phyloP scores from a whole-genome alignment of 2,797 vertebrate genomes.

The Phataginus tetradactyla region DNA sequence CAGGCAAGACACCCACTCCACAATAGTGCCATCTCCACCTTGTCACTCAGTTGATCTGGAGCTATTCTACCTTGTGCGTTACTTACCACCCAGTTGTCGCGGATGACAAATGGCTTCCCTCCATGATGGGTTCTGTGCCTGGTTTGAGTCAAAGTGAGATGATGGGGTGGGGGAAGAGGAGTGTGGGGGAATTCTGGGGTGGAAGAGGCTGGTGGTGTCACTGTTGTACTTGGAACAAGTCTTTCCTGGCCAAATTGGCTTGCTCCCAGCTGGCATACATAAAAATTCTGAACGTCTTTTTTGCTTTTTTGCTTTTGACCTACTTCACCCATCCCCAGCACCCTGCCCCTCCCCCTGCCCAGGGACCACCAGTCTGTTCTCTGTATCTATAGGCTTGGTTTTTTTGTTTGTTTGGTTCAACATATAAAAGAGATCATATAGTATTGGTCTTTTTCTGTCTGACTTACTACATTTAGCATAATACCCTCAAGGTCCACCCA shows the following conservation, averaged over 20 bases:
- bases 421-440: too few species aligned
- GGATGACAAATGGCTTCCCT: neutral
- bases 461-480: too few species aligned
- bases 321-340: too few species aligned
- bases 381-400: too few species aligned
- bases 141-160: neutral
- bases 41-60: neutral
- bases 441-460: too few species aligned
- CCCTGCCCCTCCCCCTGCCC: too few species aligned
- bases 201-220: neutral
- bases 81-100: neutral
- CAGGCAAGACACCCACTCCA: neutral
- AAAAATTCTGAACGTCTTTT: neutral
- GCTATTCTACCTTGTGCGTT: neutral
- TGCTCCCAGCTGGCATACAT: neutral
- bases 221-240: neutral
- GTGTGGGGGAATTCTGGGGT: neutral
- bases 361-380: too few species aligned
- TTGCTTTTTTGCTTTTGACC: too few species aligned
- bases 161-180: neutral
- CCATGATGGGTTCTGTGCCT: neutral
- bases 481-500: too few species aligned
- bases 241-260: too few species aligned
- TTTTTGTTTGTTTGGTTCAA: too few species aligned
- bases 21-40: neutral